phyloP scores from a whole-genome alignment of 2,888 invertebrate species.

The Ormyrus thymus region DNA sequence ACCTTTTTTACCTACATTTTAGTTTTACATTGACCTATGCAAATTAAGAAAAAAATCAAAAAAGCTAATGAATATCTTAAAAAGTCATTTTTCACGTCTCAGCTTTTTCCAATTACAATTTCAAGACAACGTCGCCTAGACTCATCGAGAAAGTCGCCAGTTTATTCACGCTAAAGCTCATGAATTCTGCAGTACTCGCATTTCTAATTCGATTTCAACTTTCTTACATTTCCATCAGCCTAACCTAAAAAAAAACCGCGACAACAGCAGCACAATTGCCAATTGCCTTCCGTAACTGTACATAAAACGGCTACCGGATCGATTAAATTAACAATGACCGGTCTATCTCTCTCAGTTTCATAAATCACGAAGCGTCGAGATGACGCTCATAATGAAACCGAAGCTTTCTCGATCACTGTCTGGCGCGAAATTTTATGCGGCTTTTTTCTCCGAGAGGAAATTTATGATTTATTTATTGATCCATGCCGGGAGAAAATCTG shows the following conservation, averaged over 20 bases:
- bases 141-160: not conserved
- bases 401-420: not conserved
- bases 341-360: constrained; percentile 1
- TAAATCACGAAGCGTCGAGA: constrained; percentile 21
- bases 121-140: not conserved
- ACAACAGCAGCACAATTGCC: constrained; percentile 13
- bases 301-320: constrained; percentile 1
- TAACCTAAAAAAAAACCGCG: not conserved
- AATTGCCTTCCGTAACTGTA: constrained; percentile 31
- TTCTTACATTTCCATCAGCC: constrained; percentile 8
- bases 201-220: not conserved
- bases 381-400: constrained; percentile 14
- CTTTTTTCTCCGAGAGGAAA: not conserved
- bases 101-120: constrained; percentile 15
- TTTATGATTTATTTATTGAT: too few species aligned
- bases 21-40: too few species aligned
- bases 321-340: constrained; percentile 35
- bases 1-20: too few species aligned
- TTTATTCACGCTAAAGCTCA: not conserved
- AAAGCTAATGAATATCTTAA: not conserved
- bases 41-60: too few species aligned
- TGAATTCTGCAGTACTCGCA: constrained; percentile 4
- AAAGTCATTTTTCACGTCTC: not conserved
- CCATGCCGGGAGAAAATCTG: too few species aligned
- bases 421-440: too few species aligned